Evolutionary conservation across 2,797 vertebrate genomes (phyloP).

Genomic region (Natrix natrix): DNA sequence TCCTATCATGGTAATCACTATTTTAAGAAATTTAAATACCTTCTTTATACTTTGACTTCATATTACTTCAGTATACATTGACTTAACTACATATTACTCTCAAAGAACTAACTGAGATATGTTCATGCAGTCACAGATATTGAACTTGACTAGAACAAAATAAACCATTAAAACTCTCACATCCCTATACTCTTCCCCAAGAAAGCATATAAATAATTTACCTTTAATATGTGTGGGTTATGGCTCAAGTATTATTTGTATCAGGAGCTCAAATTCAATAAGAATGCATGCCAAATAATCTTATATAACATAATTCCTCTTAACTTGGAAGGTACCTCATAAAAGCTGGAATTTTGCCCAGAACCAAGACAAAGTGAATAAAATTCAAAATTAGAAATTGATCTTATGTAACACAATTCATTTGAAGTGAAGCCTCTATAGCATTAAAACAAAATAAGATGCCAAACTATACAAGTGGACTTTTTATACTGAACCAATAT

Average conservation of each 20-base stretch:
- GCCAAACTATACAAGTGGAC: not conserved
- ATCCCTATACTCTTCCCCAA: not conserved
- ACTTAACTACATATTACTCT: not conserved
- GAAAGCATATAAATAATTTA: not conserved
- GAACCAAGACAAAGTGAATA: not conserved
- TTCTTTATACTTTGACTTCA: not conserved
- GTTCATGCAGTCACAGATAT: not conserved
- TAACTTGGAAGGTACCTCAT: not conserved
- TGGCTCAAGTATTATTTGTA: not conserved
- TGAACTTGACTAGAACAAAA: not conserved
- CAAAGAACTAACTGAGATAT: not conserved
- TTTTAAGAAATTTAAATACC: not conserved
- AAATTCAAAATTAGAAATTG: constrained; percentile 11
- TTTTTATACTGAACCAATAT: not conserved
- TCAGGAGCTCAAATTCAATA: not conserved
- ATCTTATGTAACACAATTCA: not conserved
- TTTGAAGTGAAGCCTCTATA: not conserved
- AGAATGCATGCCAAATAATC: not conserved
- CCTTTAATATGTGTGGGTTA: not conserved
- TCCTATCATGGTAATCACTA: not conserved
- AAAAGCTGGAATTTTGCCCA: not conserved
- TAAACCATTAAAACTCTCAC: not conserved
- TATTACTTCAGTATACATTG: not conserved
- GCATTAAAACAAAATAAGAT: not conserved
- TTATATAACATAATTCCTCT: constrained; percentile 3